Conservation (phyloP, 1,140 invertebrate genomes). For the Heliconius himera region DNA sequence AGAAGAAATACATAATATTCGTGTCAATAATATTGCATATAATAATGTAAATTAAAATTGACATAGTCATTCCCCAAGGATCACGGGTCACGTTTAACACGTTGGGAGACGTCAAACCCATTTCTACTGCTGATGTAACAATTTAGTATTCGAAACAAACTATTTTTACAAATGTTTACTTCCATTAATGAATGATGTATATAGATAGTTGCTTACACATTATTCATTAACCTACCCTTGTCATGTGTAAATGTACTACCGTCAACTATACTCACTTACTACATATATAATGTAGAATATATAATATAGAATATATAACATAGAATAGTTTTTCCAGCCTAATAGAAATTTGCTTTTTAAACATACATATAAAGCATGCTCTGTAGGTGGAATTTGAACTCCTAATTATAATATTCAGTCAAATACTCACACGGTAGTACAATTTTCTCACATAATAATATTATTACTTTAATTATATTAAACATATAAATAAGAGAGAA, state of each 20-base stretch:
- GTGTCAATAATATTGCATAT: not conserved
- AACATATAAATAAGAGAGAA: not conserved
- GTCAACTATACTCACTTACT: too few species aligned
- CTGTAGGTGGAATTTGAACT: not conserved
- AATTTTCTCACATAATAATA: not conserved
- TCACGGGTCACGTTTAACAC: not conserved
- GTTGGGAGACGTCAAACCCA: not conserved
- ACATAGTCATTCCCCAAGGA: not conserved
- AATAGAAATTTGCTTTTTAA: too few species aligned
- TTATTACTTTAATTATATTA: not conserved
- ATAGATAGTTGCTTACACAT: too few species aligned
- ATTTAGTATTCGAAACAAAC: not conserved
- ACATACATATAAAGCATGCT: too few species aligned
- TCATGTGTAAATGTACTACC: too few species aligned
- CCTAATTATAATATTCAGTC: not conserved
- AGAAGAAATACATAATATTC: not conserved
- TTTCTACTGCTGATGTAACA: not conserved
- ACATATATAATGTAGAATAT: too few species aligned
- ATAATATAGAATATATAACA: too few species aligned
- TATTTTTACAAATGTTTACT: not conserved
- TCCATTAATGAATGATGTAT: not conserved
- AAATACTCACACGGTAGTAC: not conserved
- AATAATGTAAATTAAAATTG: not conserved
- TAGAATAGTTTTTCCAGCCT: too few species aligned
- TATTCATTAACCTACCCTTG: too few species aligned